Base-by-base conservation (phyloP, 2,113 vertebrate species). In the Solea solea region DNA sequence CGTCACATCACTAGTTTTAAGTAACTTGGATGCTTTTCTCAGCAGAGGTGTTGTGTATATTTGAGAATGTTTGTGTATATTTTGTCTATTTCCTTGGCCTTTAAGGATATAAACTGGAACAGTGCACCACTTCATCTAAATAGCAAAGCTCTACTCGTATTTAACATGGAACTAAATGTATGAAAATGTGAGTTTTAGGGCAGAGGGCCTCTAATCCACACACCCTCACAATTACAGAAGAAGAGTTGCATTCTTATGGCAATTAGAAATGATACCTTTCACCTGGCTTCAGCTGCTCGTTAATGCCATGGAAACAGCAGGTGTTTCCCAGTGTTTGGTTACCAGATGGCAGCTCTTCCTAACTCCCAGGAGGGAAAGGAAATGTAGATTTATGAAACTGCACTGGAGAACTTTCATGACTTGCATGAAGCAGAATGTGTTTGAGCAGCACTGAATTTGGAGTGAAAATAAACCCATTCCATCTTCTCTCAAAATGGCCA, bases 211-310 rank as follows among this genome's bases (percentile, higher is more conserved):
- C 28, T 28, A 49, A 60, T 54, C 15, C 12, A 34, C 34, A 4
- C 34, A 34, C 34, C 34, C 34, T 34, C 13, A 14, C 39, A 1
- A 50, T 6, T 14, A 55, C 57, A 68, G 13, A 68, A 74, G 64
- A 41, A 71, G 69, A 45, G 45, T 60, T 53, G 34, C 27, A 28
- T 1, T 69, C 15, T 73, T n/a, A 39, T 0, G 9, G 13, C 48
- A 40, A n/a, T 27, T 53, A 53, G 41, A 46, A 16, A 16, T 34
- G 11, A 46, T 56, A 21, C 1, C 2, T 57, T 49, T 71, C 45
- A 61, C 42, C 70, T 64, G 39, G 15, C 39, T 44, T 51, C 50
- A 66, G 42, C 51, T 40, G 46, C 58, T 74, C 45, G 1, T 64
- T 57, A 41, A 28, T 59, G 64, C 28, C 64, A 46, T 27, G 39